Evolutionary conservation across 2,113 vertebrate species (phyloP), one percentile per base, ranked within the genome.

Genomic region (Misgurnus mizolepis): DNA sequence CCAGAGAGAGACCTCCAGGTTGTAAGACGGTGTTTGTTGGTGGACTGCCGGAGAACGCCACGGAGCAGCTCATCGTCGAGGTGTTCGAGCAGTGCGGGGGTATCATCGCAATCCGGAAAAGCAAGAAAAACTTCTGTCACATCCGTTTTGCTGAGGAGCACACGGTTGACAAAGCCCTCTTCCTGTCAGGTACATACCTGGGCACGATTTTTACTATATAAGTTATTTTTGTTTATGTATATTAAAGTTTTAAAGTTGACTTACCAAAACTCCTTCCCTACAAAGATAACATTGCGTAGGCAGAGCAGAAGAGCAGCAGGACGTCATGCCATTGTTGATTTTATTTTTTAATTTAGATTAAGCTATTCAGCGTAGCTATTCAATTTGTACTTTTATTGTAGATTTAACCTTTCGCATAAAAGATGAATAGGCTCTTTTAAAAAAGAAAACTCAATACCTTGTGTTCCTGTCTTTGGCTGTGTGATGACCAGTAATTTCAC

Each of bases 11-110:
- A 78, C 97, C 97, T 74, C 97, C 97, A 0, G 97, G 97, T 34
- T 99, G 97, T 86, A 98, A 97, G 90, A 99, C 97, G 0, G 96
- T 99, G 82, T 99, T 98, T 90, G 97, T 99, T 4, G 97, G 97
- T 0, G 97, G 97, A 10, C 89, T 98, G 66, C 97, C 97, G 0
- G 97, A 98, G 82, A 98, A 98, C 0, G 92, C 92, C 1, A 96
- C 92, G 0, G 97, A 99, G 85, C 95, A 97, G 89, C 95, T 95
- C 80, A 97, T 99, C 12, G 91, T 96, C 89, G 97, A 99, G 71
- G 93, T 99, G 78, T 99, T 99, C 3, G 96, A 96, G n/a, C 95
- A 96, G 88, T 99, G 97, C 3, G 97, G 97, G 0, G 94, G 96
- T 2, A 97, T 98, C 90, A 95, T 94, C 2, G 97, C 97, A 34